These are phyloP conservation scores for Eufriesea mexicana DNA, from an alignment of 1,140 invertebrate genomes.

Conservation along the genomic window DNA sequence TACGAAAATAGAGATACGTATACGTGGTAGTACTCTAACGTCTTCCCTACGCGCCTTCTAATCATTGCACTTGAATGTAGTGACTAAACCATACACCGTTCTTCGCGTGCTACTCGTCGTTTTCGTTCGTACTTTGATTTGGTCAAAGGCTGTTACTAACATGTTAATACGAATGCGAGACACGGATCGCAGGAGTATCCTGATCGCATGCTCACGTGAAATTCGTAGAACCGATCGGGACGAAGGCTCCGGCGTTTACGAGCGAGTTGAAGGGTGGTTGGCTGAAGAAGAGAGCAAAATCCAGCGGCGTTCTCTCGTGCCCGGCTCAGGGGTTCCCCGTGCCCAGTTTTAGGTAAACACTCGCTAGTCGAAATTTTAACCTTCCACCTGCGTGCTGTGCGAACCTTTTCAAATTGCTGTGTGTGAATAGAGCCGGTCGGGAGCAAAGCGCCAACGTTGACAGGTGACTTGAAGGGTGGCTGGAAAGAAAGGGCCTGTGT, in stretches of 20 bases:
- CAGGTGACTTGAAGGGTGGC: slow-evolving; percentile 78
- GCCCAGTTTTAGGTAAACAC: slow-evolving; percentile 80
- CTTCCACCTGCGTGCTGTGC: neutral
- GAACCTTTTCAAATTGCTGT: neutral
- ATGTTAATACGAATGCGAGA: neutral
- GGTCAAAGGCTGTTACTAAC: slow-evolving; percentile 16
- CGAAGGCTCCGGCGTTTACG: slow-evolving; percentile 86
- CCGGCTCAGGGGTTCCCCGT: slow-evolving; percentile 85
- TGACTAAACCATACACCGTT: slow-evolving; percentile 25
- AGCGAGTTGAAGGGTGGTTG: slow-evolving; percentile 79
- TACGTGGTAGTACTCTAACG: neutral
- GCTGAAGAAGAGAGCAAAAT: slow-evolving; percentile 70
- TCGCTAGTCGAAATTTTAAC: slow-evolving; percentile 16
- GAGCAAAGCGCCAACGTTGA: slow-evolving; percentile 86
- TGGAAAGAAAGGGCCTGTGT: slow-evolving; percentile 69
- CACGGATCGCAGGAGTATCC: neutral
- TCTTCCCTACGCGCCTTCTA: neutral
- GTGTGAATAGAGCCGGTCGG: slow-evolving; percentile 85
- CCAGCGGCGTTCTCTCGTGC: slow-evolving; percentile 84
- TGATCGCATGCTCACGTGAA: slow-evolving; percentile 43
- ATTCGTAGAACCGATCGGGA: slow-evolving; percentile 86
- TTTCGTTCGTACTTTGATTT: neutral
- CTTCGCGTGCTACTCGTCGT: neutral
- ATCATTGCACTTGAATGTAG: slow-evolving; percentile 3
- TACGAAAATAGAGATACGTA: slow-evolving; percentile 3